phyloP scores from a whole-genome alignment of 2,888 invertebrate species.

The Elegia similella region DNA sequence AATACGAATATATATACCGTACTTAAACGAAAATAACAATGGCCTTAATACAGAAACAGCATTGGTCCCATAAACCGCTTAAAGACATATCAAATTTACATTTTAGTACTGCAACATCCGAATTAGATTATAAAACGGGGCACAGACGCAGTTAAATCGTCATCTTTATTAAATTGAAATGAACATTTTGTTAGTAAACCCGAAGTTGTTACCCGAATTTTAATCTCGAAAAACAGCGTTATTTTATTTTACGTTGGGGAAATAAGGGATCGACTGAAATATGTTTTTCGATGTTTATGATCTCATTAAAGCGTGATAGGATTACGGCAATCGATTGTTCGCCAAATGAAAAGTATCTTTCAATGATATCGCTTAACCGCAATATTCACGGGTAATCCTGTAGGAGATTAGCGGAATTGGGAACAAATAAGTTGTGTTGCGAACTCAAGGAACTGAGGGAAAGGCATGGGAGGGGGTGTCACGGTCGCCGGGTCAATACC shows the following conservation, averaged over 20 bases:
- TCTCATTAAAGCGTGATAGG: background rate
- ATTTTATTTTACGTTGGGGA: background rate
- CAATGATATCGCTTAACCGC: background rate
- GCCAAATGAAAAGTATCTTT: background rate
- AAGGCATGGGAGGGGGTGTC: conserved; percentile 49
- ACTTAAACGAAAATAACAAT: background rate
- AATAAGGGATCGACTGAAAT: background rate
- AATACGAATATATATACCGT: background rate
- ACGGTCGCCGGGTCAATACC: conserved; percentile 73
- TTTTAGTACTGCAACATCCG: conserved; percentile 31
- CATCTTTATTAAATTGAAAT: conserved; percentile 44
- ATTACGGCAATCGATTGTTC: background rate
- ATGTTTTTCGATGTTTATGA: background rate
- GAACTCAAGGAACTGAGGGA: conserved; percentile 28
- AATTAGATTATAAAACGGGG: conserved; percentile 44
- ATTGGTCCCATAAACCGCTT: background rate
- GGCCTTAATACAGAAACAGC: background rate
- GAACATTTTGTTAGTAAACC: conserved; percentile 33
- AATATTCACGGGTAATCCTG: conserved; percentile 24
- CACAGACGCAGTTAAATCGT: conserved; percentile 38
- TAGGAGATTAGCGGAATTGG: conserved; percentile 28
- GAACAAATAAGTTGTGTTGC: conserved; percentile 42
- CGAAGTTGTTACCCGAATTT: background rate
- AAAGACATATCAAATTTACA: background rate
- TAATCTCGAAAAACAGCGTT: background rate